phyloP scores from a whole-genome alignment of 1,140 invertebrate genomes.

The Lepidostoma basale region DNA sequence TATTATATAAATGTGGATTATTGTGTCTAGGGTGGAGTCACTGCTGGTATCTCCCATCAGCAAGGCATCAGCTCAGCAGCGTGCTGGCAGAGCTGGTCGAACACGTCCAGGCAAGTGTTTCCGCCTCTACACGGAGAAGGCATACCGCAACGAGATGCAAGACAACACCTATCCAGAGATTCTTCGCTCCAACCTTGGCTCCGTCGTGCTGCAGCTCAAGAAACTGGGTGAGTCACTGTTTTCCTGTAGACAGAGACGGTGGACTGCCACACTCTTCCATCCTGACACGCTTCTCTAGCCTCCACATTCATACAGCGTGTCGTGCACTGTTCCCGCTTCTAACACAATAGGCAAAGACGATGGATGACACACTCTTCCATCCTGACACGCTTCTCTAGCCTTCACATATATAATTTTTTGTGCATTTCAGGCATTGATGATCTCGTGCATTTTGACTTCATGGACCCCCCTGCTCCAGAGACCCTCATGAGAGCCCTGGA shows the following conservation, averaged over 20 bases:
- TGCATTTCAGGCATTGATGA: constrained; percentile 83
- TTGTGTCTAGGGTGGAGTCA: constrained; percentile 82
- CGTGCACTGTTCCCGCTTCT: too few relatives aligned
- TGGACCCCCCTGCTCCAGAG: constrained; percentile 99
- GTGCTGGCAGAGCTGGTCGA: constrained; percentile 95
- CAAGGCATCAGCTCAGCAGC: constrained; percentile 98
- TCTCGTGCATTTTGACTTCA: constrained; percentile 99
- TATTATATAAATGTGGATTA: constrained; percentile 45
- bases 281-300: too few relatives aligned
- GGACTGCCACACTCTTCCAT: too few relatives aligned
- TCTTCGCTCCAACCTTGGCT: constrained; percentile 91
- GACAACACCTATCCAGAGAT: constrained; percentile 99
- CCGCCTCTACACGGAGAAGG: constrained; percentile 97
- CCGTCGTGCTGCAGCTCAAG: constrained; percentile 97
- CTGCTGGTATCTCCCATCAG: constrained; percentile 97
- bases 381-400: too few relatives aligned
- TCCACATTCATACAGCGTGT: too few relatives aligned
- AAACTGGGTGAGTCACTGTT: constrained; percentile 72
- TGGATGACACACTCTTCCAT: too few relatives aligned
- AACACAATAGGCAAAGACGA: too few relatives aligned
- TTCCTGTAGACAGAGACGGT: neutral
- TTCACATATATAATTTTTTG: neutral
- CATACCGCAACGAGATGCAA: constrained; percentile 99
- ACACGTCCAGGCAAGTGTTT: constrained; percentile 98
- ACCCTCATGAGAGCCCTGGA: constrained; percentile 99